phyloP scores from a whole-genome alignment of 2,113 vertebrate genomes.

The Motacilla alba region DNA sequence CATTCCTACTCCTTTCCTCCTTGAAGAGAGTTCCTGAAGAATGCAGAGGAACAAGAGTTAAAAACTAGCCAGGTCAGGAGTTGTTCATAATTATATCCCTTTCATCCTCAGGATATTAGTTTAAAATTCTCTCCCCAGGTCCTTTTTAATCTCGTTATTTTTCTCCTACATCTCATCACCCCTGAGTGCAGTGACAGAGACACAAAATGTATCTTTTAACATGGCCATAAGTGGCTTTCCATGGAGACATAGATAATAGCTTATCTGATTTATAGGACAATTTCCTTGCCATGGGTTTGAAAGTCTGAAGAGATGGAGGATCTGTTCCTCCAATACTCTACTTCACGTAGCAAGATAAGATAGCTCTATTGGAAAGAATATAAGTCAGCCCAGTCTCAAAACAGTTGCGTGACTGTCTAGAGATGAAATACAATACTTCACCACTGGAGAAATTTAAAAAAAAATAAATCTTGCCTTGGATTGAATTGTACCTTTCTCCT shows the following conservation, averaged over 20 bases:
- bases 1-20: neutral
- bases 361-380: neutral
- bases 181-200: constrained; percentile 6
- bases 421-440: neutral
- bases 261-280: constrained; percentile 41
- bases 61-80: neutral
- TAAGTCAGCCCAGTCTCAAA: neutral
- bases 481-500: neutral
- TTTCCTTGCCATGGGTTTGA: constrained; percentile 15
- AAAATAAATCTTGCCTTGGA: neutral
- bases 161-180: constrained; percentile 8
- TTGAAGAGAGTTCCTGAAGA: neutral
- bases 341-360: neutral
- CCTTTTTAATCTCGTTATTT: neutral
- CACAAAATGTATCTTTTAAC: constrained; percentile 35
- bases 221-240: neutral
- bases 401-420: neutral
- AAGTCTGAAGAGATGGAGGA: constrained; percentile 33
- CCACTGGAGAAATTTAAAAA: neutral
- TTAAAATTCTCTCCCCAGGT: constrained; percentile 9
- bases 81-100: neutral
- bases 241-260: neutral
- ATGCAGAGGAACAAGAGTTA: neutral
- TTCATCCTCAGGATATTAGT: neutral
- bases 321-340: neutral